Base-by-base conservation (phyloP, 2,113 vertebrate species). In the Pholis gunnellus region DNA sequence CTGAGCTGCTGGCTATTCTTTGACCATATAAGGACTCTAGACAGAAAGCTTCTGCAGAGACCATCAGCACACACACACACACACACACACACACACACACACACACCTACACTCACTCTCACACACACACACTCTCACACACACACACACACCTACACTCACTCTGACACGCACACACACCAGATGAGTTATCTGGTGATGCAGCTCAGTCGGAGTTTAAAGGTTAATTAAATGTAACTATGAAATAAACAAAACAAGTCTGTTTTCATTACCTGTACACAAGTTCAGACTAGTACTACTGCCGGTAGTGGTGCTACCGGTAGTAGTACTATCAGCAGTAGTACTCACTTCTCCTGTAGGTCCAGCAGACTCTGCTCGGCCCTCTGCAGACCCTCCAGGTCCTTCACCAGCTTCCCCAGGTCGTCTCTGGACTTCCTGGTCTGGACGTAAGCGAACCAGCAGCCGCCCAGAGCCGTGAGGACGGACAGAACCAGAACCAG, bases 391-490 rank as follows among this genome's bases (percentile, higher is more conserved):
- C 98, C 96, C 60, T 99, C 98, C 72, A 99, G 94, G 93, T 99
- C 98, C 74, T 97, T 98, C 96, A 97, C 96, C 96, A 99, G 97
- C 93, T 95, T 96, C 88, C 96, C 95, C 95, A 99, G 95, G 94
- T 99, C 97, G 60, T 98, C 97, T 88, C 94, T 97, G 3, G 97
- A 97, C 85, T 95, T 97, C 54, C 97, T 95, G 40, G 96, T 98
- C 95, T 99, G 98, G 87, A 96, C 94, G 84, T 96, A 97, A 71
- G 98, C 97, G 0, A 99, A 98, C 96, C 97, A 99, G 95, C 97
- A 99, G 88, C 98, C 98, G 0, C 96, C 96, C 83, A 99, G 93
- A 0, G 96, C 97, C 50, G 97, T 96, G 72, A 98, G 93, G 0
- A 99, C 95, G 78, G 98, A 99, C 31, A 97, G 88, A 78, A 95